A percentile compares a stretch with the other conserved stretches of the same genome.
These are phyloP conservation scores for Idaea biselata DNA, from an alignment of 2,888 invertebrate genomes.

Conservation along the genomic window DNA sequence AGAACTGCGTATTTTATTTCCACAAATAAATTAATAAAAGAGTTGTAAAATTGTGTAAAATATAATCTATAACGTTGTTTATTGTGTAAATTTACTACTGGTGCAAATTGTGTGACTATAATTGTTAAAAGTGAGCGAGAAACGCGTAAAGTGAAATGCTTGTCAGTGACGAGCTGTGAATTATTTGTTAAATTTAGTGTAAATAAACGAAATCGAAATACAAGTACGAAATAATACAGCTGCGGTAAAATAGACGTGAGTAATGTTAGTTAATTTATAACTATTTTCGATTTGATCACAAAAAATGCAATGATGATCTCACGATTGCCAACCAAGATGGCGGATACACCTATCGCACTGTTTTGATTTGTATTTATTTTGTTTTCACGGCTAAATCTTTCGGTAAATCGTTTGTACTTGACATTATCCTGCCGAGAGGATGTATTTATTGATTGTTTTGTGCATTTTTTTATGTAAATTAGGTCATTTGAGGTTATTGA, in stretches of 20 bases:
- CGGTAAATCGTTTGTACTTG: constrained; percentile 18
- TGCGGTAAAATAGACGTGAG: constrained; percentile 56
- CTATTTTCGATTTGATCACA: background rate
- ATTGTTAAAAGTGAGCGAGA: constrained; percentile 10
- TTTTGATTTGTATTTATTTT: constrained; percentile 47
- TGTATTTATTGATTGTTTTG: constrained; percentile 16
- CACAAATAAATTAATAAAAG: constrained; percentile 25
- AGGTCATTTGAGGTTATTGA: constrained; percentile 53
- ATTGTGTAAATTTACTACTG: constrained; percentile 14
- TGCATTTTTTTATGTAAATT: constrained; percentile 15
- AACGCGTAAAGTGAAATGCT: constrained; percentile 7
- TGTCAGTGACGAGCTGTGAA: constrained; percentile 11
- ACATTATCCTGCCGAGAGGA: background rate
- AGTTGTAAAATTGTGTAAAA: constrained; percentile 41
- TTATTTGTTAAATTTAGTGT: constrained; percentile 10
- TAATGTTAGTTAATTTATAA: constrained; percentile 22
- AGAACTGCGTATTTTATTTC: constrained; percentile 63
- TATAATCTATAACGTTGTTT: constrained; percentile 19
- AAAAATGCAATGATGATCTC: constrained; percentile 16
- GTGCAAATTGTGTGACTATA: constrained; percentile 7
- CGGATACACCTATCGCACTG: constrained; percentile 48
- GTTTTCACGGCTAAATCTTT: constrained; percentile 18
- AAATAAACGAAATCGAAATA: constrained; percentile 11
- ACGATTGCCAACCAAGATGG: constrained; percentile 57
- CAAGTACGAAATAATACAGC: constrained; percentile 4